phyloP scores from a whole-genome alignment of 2,113 vertebrate species.

The Melanocharis versteri region DNA sequence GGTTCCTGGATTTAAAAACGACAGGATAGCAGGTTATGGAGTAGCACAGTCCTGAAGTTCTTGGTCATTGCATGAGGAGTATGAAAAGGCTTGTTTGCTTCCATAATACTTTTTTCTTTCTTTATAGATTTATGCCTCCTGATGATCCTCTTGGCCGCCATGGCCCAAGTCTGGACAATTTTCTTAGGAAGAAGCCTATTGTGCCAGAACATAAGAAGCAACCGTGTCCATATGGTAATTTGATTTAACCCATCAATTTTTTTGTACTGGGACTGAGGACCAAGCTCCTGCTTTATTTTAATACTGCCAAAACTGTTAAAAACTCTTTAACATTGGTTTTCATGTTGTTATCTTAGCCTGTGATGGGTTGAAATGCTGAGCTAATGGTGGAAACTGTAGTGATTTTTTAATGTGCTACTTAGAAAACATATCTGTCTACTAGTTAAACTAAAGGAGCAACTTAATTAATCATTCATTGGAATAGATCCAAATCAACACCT shows the following conservation, averaged over 20 bases:
- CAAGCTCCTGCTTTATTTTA: not conserved
- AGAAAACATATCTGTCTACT: not conserved
- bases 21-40: not conserved
- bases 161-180: slow-evolving; percentile 95
- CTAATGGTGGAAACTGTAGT: not conserved
- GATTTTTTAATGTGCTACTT: not conserved
- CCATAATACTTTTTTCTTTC: not conserved
- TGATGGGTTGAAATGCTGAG: not conserved
- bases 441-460: not conserved
- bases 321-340: not conserved
- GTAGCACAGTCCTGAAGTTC: not conserved
- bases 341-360: not conserved
- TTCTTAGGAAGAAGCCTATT: slow-evolving; percentile 91
- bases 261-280: not conserved
- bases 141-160: slow-evolving; percentile 96
- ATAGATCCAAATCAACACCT: not conserved
- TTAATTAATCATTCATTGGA: not conserved
- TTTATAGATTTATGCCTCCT: slow-evolving; percentile 92
- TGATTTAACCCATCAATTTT: not conserved
- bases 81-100: not conserved
- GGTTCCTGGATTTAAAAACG: not conserved
- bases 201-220: slow-evolving; percentile 97
- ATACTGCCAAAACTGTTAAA: not conserved
- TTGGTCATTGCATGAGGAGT: not conserved
- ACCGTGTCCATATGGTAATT: slow-evolving; percentile 93